Evolutionary conservation across 2,888 invertebrate species (phyloP).

Genomic region (Apodemia mormo): DNA sequence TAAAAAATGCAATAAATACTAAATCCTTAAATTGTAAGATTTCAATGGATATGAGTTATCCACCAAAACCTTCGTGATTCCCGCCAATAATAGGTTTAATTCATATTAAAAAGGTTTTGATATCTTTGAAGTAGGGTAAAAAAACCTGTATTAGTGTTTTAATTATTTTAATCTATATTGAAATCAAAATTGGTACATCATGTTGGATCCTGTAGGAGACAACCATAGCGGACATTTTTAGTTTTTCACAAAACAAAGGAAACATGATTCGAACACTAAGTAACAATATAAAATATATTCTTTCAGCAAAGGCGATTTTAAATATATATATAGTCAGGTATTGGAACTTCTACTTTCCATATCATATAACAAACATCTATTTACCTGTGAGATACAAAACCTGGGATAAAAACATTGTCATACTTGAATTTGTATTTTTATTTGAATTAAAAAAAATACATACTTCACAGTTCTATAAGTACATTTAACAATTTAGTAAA

Average conservation of each 20-base stretch:
- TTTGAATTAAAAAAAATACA: slow-evolving; percentile 78
- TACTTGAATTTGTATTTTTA: slow-evolving; percentile 71
- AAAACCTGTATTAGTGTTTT: slow-evolving; percentile 5
- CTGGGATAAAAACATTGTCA: slow-evolving; percentile 22
- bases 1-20: too few relatives aligned
- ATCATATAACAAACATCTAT: neutral
- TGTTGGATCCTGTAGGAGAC: slow-evolving; percentile 1
- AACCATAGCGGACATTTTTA: neutral
- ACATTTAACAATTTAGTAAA: slow-evolving; percentile 77
- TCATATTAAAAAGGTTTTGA: too few relatives aligned
- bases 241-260: slow-evolving; percentile 3
- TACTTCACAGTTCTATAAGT: slow-evolving; percentile 77
- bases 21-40: too few relatives aligned
- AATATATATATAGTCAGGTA: neutral
- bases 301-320: neutral
- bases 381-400: neutral
- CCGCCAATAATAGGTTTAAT: too few relatives aligned
- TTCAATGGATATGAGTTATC: too few relatives aligned
- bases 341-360: neutral
- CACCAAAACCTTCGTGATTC: too few relatives aligned
- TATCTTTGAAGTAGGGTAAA: neutral
- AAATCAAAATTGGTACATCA: slow-evolving; percentile 15
- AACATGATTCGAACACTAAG: slow-evolving; percentile 7
- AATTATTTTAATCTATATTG: slow-evolving; percentile 13
- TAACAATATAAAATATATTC: slow-evolving; percentile 1